A percentile compares a stretch with the other conserved stretches of the same genome.
Conservation (phyloP, 2,113 vertebrate genomes). For the Antechinus stuartii region DNA sequence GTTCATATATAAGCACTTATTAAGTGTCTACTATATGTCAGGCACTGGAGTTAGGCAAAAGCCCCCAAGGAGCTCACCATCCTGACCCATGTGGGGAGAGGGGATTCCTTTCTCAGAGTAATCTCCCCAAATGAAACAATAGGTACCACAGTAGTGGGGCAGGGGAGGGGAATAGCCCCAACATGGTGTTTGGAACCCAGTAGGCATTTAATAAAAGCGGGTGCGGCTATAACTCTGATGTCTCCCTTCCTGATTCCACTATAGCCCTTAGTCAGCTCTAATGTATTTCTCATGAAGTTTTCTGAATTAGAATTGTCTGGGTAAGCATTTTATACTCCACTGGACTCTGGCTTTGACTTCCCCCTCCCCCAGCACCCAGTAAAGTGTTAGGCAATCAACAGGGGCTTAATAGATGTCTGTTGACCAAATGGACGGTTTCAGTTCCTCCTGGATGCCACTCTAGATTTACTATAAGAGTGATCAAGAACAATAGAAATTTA, state of each 20-base stretch:
- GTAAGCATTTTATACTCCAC: background rate
- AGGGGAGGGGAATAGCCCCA: background rate
- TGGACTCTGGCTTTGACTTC: background rate
- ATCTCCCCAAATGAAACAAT: background rate
- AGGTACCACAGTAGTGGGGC: background rate
- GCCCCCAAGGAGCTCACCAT: background rate
- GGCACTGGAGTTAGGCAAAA: background rate
- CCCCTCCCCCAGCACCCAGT: background rate
- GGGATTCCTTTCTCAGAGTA: no score
- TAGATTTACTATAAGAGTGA: no score
- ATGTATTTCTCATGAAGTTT: no score
- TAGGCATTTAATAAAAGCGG: background rate
- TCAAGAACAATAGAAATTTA: no score
- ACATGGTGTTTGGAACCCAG: background rate
- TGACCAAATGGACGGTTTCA: background rate
- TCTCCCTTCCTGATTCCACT: background rate
- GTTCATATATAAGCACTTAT: background rate
- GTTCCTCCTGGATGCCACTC: background rate
- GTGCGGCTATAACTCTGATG: background rate
- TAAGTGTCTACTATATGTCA: background rate
- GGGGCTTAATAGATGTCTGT: background rate
- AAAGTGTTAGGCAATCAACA: background rate
- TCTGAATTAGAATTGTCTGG: background rate
- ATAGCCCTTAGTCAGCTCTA: no score
- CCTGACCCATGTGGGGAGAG: background rate